phyloP scores from a whole-genome alignment of 2,888 invertebrate species.

The Leucophenga montana region DNA sequence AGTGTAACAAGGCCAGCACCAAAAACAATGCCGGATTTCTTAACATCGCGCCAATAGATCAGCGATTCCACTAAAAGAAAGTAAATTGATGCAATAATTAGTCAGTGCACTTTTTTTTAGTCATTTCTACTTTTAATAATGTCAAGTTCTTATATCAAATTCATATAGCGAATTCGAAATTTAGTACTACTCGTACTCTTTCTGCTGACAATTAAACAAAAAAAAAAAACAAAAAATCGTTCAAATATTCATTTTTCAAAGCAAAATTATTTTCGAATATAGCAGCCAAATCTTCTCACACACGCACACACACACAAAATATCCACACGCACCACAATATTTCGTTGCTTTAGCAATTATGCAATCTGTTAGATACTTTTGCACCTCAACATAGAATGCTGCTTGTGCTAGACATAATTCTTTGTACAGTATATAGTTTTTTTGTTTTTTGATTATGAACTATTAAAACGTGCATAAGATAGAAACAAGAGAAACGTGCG shows the following conservation, averaged over 20 bases:
- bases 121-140: neutral
- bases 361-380: constrained; percentile 54
- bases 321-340: constrained; percentile 29
- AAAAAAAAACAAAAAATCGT: constrained; percentile 4
- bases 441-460: neutral
- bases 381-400: constrained; percentile 30
- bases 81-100: constrained; percentile 44
- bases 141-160: neutral
- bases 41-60: constrained; percentile 98
- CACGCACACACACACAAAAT: constrained; percentile 2
- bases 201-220: neutral
- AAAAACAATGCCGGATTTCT: constrained; percentile 94
- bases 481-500: neutral
- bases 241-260: constrained; percentile 41
- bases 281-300: constrained; percentile 21
- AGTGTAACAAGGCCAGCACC: constrained; percentile 91
- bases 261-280: constrained; percentile 18
- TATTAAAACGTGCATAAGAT: neutral
- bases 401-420: constrained; percentile 26
- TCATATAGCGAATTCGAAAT: neutral
- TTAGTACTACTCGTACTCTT: neutral
- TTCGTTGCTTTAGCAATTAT: constrained; percentile 52
- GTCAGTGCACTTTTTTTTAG: neutral
- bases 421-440: neutral
- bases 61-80: constrained; percentile 88